Evolutionary conservation across 2,797 vertebrate genomes (phyloP).

Genomic region (Peromyscus nudipes): DNA sequence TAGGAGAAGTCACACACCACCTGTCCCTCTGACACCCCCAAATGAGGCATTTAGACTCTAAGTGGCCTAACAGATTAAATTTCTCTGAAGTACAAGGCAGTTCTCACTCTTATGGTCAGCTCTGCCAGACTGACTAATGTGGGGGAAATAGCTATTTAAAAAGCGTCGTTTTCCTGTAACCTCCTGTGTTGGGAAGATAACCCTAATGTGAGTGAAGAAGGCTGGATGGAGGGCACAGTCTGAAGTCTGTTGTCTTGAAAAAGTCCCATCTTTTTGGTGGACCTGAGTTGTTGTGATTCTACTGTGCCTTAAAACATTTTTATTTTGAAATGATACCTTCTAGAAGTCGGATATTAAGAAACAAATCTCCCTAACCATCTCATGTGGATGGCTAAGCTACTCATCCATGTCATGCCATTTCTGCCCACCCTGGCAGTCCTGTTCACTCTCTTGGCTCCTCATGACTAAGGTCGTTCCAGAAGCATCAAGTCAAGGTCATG

Average conservation of each 20-base stretch:
- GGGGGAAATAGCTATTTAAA: neutral
- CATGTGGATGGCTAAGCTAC: neutral
- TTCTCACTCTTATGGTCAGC: neutral
- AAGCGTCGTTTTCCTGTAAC: neutral
- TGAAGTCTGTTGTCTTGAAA: neutral
- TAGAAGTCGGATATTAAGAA: neutral
- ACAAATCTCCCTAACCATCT: neutral
- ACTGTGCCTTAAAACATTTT: neutral
- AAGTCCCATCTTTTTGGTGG: neutral
- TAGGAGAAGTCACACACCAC: conserved; percentile 85
- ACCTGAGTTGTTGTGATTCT: neutral
- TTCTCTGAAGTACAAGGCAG: conserved; percentile 51
- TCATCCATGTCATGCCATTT: neutral
- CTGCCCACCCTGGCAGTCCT: neutral
- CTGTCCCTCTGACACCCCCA: conserved; percentile 34
- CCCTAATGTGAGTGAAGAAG: neutral
- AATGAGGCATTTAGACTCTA: conserved; percentile 28
- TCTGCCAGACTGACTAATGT: conserved; percentile 59
- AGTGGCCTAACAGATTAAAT: conserved; percentile 59
- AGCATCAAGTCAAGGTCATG: neutral
- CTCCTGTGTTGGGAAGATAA: neutral
- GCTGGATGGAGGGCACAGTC: no score
- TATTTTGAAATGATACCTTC: conserved; percentile 32
- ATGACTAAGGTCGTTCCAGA: neutral
- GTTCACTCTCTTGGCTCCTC: neutral